phyloP scores from a whole-genome alignment of 2,888 invertebrate genomes.

The Oegoconia quadripuncta region DNA sequence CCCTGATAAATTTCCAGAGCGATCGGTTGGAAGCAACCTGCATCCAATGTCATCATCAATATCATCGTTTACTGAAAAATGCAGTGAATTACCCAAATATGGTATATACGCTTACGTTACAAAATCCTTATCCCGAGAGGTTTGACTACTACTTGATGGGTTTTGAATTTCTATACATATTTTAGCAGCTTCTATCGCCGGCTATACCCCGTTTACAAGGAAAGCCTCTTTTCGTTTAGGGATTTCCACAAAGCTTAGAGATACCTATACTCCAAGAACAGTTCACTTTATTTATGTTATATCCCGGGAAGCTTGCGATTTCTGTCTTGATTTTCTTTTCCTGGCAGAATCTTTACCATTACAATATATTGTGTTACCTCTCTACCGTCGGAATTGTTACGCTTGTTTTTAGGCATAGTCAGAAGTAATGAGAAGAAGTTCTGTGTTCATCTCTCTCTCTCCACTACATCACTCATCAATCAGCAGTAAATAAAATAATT shows the following conservation, averaged over 20 bases:
- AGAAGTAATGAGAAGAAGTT: no score
- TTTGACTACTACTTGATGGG: not conserved
- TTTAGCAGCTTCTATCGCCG: not conserved
- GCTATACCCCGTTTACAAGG: not conserved
- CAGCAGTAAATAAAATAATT: no score
- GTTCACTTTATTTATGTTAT: constrained; percentile 3
- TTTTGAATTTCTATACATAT: constrained; percentile 5
- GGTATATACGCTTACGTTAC: not conserved
- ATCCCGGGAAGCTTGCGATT: constrained; percentile 1
- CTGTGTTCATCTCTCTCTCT: no score
- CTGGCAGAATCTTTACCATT: no score
- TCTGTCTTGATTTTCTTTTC: not conserved
- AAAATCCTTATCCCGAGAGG: not conserved
- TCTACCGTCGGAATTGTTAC: no score
- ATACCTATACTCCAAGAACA: not conserved
- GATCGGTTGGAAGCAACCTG: no score
- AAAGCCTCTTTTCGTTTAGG: constrained; percentile 3
- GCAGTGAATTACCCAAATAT: not conserved
- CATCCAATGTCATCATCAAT: no score
- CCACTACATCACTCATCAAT: no score
- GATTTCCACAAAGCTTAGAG: not conserved
- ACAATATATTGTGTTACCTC: no score
- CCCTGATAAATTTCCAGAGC: no score
- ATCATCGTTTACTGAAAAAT: constrained; percentile 1
- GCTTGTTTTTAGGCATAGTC: no score